Percentiles rank a stretch among this genome's conserved stretches.
Evolutionary conservation across 1,140 invertebrate species (phyloP).

Genomic region (Drosophila takahashii): DNA sequence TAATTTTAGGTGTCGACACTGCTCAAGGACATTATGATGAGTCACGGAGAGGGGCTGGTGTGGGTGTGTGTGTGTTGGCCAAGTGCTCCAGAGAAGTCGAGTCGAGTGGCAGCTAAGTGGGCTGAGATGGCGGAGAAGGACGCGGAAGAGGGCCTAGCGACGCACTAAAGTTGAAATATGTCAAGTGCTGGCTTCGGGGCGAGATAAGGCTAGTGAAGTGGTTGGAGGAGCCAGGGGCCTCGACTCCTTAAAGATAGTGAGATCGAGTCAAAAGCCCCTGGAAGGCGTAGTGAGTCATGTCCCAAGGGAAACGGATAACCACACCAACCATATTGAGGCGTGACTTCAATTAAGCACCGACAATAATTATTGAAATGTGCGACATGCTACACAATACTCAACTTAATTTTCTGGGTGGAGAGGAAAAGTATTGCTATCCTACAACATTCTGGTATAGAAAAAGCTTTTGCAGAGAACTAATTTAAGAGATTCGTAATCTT

Average conservation of each 20-base stretch:
- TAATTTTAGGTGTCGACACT: constrained; percentile 72
- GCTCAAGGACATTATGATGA: constrained; percentile 56
- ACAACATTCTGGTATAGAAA: background rate
- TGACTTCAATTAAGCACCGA: constrained; percentile 9
- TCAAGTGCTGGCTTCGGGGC: constrained; percentile 41
- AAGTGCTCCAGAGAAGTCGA: constrained; percentile 42
- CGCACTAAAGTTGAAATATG: constrained; percentile 51
- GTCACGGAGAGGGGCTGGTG: constrained; percentile 22
- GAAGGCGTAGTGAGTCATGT: background rate
- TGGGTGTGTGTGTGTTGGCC: constrained; percentile 20
- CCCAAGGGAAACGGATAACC: background rate
- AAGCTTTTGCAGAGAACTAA: background rate
- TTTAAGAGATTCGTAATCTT: too few relatives aligned
- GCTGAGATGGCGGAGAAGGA: constrained; percentile 1
- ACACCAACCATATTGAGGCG: constrained; percentile 6
- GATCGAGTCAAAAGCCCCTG: background rate
- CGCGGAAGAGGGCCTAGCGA: constrained; percentile 1
- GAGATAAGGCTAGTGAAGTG: constrained; percentile 6
- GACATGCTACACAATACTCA: background rate
- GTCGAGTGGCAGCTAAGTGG: constrained; percentile 26
- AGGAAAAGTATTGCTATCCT: background rate
- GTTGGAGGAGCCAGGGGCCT: background rate
- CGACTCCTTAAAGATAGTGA: background rate
- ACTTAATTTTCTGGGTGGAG: background rate
- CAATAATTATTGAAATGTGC: constrained; percentile 24